Evolutionary conservation across 2,888 invertebrate genomes (phyloP), one percentile per base, ranked within the genome.

Genomic region (Gisinianus flammeolus): DNA sequence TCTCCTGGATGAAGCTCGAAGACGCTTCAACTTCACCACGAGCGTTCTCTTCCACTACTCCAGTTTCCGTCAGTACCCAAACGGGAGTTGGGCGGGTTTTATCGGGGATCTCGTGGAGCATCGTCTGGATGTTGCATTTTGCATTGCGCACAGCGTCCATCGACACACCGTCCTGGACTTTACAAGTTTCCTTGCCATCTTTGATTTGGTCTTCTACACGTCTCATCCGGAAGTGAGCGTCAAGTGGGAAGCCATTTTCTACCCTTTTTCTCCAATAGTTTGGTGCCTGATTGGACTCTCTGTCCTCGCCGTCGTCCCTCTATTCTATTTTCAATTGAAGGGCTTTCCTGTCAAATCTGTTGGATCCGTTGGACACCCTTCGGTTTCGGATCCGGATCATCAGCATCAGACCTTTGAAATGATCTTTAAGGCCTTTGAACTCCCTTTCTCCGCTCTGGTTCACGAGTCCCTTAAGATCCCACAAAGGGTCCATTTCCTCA

Each of bases 221-320:
- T 8, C 16, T 5, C 64, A 64, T 24, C 64, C 64, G n/a, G 12
- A 6, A 30, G 22, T 64, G 3, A 64, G 28, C 22, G 64, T 64
- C 64, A 64, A 64, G 26, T 64, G 64, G 64, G 12, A 64, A 30
- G 64, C 64, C 26, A 64, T 64, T 24, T 30, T 64, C 24, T 64
- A 28, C 24, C 64, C 64, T 3, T 64, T 64, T 26, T n/a, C 64
- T 26, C 64, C 64, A 3, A 8, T 24, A 2, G 64, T 64, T 8
- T 64, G 64, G 64, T 10, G 3, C 64, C 26, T 64, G 4, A 24
- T 64, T 26, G 16, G 5, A 22, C 16, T 30, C 6, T 28, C 8
- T 64, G 3, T 30, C 12, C 12, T 10, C 22, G 64, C 10, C 24
- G 16, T 8, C 64, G 19, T 64, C 64, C n/a, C n/a, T n/a, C n/a